Evolutionary conservation across 2,888 invertebrate genomes (phyloP).

Genomic region (Gortyna flavago): DNA sequence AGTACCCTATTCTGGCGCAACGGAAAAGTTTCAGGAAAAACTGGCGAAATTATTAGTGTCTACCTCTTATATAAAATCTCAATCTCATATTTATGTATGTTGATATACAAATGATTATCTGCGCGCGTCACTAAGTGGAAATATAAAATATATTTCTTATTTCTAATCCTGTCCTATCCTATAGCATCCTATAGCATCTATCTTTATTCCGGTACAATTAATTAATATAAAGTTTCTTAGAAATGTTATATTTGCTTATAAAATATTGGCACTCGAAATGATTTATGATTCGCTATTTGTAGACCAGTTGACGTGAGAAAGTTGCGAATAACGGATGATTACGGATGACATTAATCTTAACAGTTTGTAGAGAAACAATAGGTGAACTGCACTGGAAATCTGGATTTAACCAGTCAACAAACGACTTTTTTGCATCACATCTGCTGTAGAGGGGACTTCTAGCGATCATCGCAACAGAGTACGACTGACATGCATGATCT

Average conservation of each 20-base stretch:
- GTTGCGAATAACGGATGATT: constrained; percentile 9
- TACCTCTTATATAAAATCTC: neutral
- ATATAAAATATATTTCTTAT: constrained; percentile 19
- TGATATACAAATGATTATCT: constrained; percentile 28
- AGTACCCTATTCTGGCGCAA: constrained; percentile 10
- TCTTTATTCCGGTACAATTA: constrained; percentile 31
- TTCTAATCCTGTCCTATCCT: constrained; percentile 3
- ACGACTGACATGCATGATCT: constrained; percentile 36
- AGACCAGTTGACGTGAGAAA: constrained; percentile 38
- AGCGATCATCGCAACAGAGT: constrained; percentile 23
- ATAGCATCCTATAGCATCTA: constrained; percentile 1
- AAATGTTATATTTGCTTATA: constrained; percentile 17
- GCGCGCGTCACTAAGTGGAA: neutral
- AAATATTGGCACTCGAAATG: constrained; percentile 33
- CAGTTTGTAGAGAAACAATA: constrained; percentile 5
- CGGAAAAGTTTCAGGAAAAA: constrained; percentile 20
- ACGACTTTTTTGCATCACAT: constrained; percentile 26
- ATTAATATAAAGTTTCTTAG: constrained; percentile 7
- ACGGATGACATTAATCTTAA: constrained; percentile 2
- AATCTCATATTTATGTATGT: constrained; percentile 1
- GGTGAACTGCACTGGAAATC: neutral
- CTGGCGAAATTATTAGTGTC: neutral
- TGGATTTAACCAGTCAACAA: constrained; percentile 4
- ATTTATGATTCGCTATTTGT: constrained; percentile 32
- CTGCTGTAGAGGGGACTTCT: constrained; percentile 18